A percentile compares a stretch with the other conserved stretches of the same genome.
Evolutionary conservation across 2,113 vertebrate species (phyloP).

Genomic region (Ceratotherium simum): DNA sequence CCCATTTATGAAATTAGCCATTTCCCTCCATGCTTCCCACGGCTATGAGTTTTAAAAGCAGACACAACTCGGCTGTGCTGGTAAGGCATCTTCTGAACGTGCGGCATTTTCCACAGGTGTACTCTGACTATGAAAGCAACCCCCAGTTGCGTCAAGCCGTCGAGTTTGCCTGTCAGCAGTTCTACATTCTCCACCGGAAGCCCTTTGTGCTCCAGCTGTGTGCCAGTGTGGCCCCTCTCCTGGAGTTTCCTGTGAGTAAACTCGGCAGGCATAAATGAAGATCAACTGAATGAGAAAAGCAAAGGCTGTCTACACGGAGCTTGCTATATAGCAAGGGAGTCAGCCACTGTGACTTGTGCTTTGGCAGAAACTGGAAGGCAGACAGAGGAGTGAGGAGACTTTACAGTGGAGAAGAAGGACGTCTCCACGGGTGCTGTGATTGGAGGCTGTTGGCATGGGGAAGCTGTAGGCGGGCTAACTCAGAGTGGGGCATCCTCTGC

Average conservation of each 20-base stretch:
- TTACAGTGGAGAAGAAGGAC: not conserved
- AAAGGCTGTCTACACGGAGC: not conserved
- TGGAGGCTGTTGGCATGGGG: no score
- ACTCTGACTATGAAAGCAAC: slow-evolving; percentile 98
- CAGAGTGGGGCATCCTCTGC: not conserved
- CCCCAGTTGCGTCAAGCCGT: slow-evolving; percentile 95
- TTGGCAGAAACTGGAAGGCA: not conserved
- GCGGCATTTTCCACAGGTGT: slow-evolving; percentile 88
- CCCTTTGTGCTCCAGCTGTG: slow-evolving; percentile 98
- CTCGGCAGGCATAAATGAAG: not conserved
- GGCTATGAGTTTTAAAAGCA: not conserved
- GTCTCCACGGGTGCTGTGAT: not conserved
- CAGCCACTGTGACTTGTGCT: not conserved
- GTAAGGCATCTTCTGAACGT: not conserved
- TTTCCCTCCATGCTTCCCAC: not conserved
- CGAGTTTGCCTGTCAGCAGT: slow-evolving; percentile 97
- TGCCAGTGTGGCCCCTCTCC: slow-evolving; percentile 96
- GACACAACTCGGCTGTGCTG: not conserved
- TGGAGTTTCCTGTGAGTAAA: slow-evolving; percentile 95
- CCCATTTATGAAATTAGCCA: not conserved
- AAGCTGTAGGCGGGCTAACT: not conserved
- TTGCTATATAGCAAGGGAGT: not conserved
- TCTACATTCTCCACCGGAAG: slow-evolving; percentile 98
- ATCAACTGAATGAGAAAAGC: not conserved
- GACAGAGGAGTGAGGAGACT: no score